phyloP scores from a whole-genome alignment of 1,140 invertebrate genomes.

The Drosophila burlai region DNA sequence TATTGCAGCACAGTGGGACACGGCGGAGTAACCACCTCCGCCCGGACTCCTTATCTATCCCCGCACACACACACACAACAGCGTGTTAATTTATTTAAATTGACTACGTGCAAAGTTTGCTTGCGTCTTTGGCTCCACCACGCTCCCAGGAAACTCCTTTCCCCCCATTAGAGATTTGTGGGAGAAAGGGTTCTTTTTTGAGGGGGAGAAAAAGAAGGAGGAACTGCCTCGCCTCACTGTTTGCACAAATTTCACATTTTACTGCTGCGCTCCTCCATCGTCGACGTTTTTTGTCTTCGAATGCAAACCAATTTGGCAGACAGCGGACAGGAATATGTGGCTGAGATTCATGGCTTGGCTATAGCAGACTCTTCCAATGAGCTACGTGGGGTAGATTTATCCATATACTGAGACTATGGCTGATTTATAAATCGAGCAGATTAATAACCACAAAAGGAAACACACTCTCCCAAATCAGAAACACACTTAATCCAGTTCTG shows the following conservation, averaged over 20 bases:
- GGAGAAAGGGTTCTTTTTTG: not conserved
- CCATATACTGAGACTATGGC: too few species aligned
- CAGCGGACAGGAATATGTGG: constrained; percentile 52
- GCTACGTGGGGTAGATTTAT: constrained; percentile 20
- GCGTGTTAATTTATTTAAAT: constrained; percentile 83
- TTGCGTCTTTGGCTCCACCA: constrained; percentile 49
- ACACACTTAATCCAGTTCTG: too few species aligned
- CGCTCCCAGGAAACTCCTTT: constrained; percentile 22
- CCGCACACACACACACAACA: constrained; percentile 44
- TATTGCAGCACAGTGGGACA: constrained; percentile 75
- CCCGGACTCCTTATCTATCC: constrained; percentile 33
- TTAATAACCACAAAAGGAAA: too few species aligned
- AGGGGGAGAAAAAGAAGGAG: not conserved
- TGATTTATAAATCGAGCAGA: not conserved
- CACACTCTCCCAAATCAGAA: too few species aligned
- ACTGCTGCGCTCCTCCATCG: constrained; percentile 59
- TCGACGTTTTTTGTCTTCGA: constrained; percentile 70
- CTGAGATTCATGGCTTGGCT: constrained; percentile 56
- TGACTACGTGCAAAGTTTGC: constrained; percentile 80
- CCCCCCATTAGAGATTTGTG: constrained; percentile 1
- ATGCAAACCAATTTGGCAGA: constrained; percentile 77
- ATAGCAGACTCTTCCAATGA: constrained; percentile 21
- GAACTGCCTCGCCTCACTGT: constrained; percentile 49
- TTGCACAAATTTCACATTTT: constrained; percentile 81
- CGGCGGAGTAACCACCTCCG: constrained; percentile 25